Evolutionary conservation across 1,140 invertebrate species (phyloP).

Genomic region (Lepidurus couesii): DNA sequence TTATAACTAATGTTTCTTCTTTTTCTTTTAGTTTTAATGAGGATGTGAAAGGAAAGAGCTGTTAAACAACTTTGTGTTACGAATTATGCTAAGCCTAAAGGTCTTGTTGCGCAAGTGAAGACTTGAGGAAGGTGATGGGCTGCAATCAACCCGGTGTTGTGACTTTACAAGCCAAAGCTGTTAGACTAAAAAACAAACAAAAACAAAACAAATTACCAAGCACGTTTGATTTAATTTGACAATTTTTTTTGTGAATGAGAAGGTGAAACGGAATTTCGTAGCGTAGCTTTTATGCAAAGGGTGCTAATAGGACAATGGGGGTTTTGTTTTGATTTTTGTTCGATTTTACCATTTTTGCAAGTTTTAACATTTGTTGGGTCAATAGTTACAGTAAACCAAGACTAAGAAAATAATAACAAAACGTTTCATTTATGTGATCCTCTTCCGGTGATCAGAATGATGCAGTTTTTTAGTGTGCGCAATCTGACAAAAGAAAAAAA

Average conservation of each 20-base stretch:
- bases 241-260: not conserved
- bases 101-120: not conserved
- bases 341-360: no score
- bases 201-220: not conserved
- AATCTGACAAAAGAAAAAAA: not conserved
- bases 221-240: not conserved
- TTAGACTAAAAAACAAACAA: not conserved
- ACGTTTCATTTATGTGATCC: not conserved
- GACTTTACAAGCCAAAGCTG: constrained; percentile 18
- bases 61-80: not conserved
- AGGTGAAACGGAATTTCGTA: not conserved
- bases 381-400: constrained; percentile 3
- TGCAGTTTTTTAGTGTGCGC: not conserved
- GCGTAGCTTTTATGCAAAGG: constrained; percentile 13
- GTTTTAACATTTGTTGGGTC: not conserved
- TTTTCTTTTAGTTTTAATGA: not conserved
- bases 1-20: not conserved
- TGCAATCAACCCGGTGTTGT: constrained; percentile 21
- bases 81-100: constrained; percentile 14
- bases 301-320: not conserved
- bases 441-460: constrained; percentile 1
- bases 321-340: not conserved
- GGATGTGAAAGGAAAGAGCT: not conserved
- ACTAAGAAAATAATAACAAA: not conserved
- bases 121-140: not conserved